Base-by-base conservation (phyloP, 2,797 vertebrate species). In the Bryconaethiops microstoma region DNA sequence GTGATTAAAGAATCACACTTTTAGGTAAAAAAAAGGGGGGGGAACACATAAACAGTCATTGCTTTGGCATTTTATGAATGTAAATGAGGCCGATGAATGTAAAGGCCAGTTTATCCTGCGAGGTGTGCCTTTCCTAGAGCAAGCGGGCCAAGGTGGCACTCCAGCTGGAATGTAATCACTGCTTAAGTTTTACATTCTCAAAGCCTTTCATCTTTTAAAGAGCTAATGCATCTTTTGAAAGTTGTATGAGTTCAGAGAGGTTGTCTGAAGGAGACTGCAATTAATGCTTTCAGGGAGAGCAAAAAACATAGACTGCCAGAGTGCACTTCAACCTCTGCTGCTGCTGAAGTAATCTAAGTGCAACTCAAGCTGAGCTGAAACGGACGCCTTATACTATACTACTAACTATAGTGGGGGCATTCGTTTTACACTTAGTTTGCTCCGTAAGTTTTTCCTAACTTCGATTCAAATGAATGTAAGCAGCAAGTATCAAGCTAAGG, bases 341-440 rank as follows among this genome's bases (percentile, higher is more conserved):
- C 88, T 86, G 85, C 85, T 85, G 88, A 80, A 70, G 73, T 62
- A 81, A 79, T 39, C 69, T 86, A 92, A 91, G 88, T 91, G 79
- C 79, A 77, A 77, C 75, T 74, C 79, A 60, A 74, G 67, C 82
- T 88, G 87, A 88, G 88, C 88, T 87, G 88, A 89, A 90, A 88
- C 67, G 83, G 86, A 82, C 88, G 88, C 90, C 91, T 90, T 88
- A 89, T 90, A 67, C 5, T 48, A 48, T 48, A 48, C 7, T 8
- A 48, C 80, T 73, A 76, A 63, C 45, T 25, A 14, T 19, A 57
- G 74, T 70, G 76, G 16, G 45, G 69, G 68, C 42, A n/a, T 50
- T 64, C 62, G 14, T 76, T 76, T 13, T 60, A 23, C n/a, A 19
- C 60, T 16, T 16, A 35, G 45, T 4, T n/a, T 65, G 23, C 70